Base-by-base conservation (phyloP, 2,797 vertebrate genomes). In the Cynopterus sphinx region DNA sequence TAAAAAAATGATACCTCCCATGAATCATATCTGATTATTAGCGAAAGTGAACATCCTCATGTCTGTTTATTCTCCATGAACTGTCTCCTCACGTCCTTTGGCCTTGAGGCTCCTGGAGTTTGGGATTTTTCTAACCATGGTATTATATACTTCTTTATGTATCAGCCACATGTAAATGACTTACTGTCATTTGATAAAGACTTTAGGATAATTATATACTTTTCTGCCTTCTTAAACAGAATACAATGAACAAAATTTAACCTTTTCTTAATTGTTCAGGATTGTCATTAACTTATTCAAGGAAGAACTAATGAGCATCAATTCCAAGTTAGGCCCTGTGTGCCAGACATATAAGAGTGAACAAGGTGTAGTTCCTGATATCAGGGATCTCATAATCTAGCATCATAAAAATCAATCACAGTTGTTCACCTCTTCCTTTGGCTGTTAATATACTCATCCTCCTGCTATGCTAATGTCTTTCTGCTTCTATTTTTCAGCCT, bases 191-290 rank as follows among this genome's bases (percentile, higher is more conserved):
- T 65, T 93, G 75, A 93, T 49, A 70, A 87, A 87, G 46, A 1
- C 43, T 87, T 81, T 73, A 53, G n/a, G 49, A 79, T 79, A 61
- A 53, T 71, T 65, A 71, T 21, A 36, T 61, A 77, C 61, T 79
- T 93, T 68, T 71, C 39, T 86, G 53, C 26, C 87, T 94, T 96
- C 36, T 86, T 82, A 70, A 87, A 61, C 10, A 61, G 74, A 78
- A 87, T 22, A 91, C n/a, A 75, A 57, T 79, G 28, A 91, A 70
- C 26, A 77, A 68, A 74, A 77, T 33, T 90, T 59, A 93, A 77
- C 21, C 28, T 81, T 63, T 68, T 87, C 53, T 61, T 73, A 81
- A 87, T 17, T 87, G 61, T 71, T 96, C 39, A 36, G 39, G 6
- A 22, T 63, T n/a, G 19, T 55, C 13, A 81, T 79, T 59, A 75